phyloP scores from a whole-genome alignment of 2,888 invertebrate genomes.

The Cataglyphis cursor region DNA sequence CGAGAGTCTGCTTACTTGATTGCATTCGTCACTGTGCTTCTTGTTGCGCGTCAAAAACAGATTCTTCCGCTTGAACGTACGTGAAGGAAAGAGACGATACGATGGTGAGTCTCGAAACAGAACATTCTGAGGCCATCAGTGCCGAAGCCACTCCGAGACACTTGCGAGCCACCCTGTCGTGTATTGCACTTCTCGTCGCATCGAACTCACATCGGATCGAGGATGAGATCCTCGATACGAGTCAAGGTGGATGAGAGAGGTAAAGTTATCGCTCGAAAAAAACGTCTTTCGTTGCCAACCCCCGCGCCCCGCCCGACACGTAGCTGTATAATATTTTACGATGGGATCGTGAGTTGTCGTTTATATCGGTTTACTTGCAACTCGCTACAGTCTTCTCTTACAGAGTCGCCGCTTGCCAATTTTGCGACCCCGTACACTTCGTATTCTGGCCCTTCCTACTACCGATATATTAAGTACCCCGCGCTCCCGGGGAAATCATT shows the following conservation, averaged over 20 bases:
- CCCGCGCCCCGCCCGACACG: slow-evolving; percentile 59
- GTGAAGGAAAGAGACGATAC: background rate
- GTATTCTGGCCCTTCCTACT: background rate
- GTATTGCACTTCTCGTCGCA: slow-evolving; percentile 55
- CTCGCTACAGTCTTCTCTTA: slow-evolving; percentile 56
- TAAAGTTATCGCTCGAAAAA: slow-evolving; percentile 70
- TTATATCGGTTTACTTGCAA: slow-evolving; percentile 80
- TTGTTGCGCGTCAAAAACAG: slow-evolving; percentile 57
- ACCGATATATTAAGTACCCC: slow-evolving; percentile 18
- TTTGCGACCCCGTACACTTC: slow-evolving; percentile 8
- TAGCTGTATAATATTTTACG: slow-evolving; percentile 81
- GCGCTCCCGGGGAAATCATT: slow-evolving; percentile 3
- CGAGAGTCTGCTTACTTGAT: slow-evolving; percentile 70
- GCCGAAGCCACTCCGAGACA: slow-evolving; percentile 68
- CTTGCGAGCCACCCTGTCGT: slow-evolving; percentile 72
- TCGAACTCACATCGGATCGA: slow-evolving; percentile 29
- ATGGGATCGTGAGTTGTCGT: slow-evolving; percentile 81
- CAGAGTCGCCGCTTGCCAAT: slow-evolving; percentile 52
- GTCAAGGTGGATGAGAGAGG: slow-evolving; percentile 27
- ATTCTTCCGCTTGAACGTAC: slow-evolving; percentile 31
- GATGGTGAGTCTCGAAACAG: slow-evolving; percentile 12
- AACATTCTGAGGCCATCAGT: slow-evolving; percentile 62
- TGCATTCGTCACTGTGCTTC: slow-evolving; percentile 69
- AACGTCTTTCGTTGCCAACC: slow-evolving; percentile 54
- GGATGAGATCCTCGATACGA: slow-evolving; percentile 30